Conservation (phyloP, 1,140 invertebrate genomes). For the Sesamia nonagrioides region DNA sequence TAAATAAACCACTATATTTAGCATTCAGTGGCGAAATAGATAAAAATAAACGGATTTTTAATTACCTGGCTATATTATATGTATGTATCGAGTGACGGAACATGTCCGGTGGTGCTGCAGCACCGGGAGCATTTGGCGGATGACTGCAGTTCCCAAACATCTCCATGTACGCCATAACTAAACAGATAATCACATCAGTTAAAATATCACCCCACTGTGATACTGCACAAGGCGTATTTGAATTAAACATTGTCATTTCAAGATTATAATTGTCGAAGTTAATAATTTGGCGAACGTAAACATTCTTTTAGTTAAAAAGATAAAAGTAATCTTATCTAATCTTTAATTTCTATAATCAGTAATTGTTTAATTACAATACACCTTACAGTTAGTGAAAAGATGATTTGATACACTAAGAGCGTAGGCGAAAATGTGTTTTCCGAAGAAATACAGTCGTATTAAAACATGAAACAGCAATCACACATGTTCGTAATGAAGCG, state of each 20-base stretch:
- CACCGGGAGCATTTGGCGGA: slow-evolving; percentile 83
- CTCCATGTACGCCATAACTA: slow-evolving; percentile 98
- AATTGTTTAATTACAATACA: slow-evolving; percentile 47
- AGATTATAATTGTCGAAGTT: not conserved
- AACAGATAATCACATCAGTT: slow-evolving; percentile 61
- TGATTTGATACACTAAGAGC: slow-evolving; percentile 58
- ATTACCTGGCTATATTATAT: slow-evolving; percentile 90
- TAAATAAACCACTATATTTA: no score
- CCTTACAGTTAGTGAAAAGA: slow-evolving; percentile 61
- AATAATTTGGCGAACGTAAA: not conserved
- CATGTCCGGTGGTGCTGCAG: slow-evolving; percentile 88
- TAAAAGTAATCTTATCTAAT: not conserved
- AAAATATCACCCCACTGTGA: not conserved
- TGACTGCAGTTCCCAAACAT: slow-evolving; percentile 97
- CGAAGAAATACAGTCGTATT: slow-evolving; percentile 61
- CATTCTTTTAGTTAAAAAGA: not conserved
- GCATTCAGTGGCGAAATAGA: no score
- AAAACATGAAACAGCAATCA: slow-evolving; percentile 69
- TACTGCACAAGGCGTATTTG: slow-evolving; percentile 31
- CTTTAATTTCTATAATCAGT: not conserved
- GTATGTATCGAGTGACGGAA: slow-evolving; percentile 94
- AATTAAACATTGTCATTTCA: slow-evolving; percentile 3
- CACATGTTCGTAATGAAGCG: slow-evolving; percentile 74
- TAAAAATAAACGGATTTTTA: no score
- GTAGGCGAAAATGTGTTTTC: slow-evolving; percentile 61